phyloP scores from a whole-genome alignment of 1,140 invertebrate genomes.

The Lucilia sericata region DNA sequence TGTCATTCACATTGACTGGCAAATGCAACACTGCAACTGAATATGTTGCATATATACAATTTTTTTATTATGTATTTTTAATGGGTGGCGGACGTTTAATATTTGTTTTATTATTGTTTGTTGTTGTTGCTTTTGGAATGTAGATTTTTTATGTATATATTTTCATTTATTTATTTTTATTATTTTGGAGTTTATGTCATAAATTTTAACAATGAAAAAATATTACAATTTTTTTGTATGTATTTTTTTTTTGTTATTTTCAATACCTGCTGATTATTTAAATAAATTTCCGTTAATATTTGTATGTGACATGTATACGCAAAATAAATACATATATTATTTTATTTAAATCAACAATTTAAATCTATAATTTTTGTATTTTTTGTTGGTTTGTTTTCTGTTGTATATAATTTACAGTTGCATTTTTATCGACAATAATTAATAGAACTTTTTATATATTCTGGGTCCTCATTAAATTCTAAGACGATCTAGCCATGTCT shows the following conservation, averaged over 20 bases:
- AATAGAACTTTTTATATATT: no score
- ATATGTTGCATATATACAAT: not conserved
- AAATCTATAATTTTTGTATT: no score
- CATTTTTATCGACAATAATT: no score
- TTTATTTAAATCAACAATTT: no score
- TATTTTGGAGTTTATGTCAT: not conserved
- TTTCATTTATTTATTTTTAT: not conserved
- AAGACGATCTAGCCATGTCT: no score
- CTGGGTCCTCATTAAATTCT: no score
- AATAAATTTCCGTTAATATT: conserved; percentile 26
- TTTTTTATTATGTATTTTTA: not conserved
- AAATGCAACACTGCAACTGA: not conserved
- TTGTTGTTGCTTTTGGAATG: not conserved
- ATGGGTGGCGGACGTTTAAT: not conserved
- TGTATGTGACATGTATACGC: not conserved
- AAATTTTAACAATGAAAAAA: not conserved
- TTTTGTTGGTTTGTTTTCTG: no score
- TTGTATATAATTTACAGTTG: no score
- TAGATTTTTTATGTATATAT: not conserved
- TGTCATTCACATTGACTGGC: not conserved
- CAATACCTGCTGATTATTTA: conserved; percentile 1
- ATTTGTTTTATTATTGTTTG: not conserved
- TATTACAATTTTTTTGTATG: not conserved
- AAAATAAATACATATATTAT: not conserved
- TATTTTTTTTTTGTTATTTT: not conserved